Evolutionary conservation across 2,888 invertebrate genomes (phyloP), one percentile per base, ranked within the genome.

Genomic region (Holacanthella duospinosa): DNA sequence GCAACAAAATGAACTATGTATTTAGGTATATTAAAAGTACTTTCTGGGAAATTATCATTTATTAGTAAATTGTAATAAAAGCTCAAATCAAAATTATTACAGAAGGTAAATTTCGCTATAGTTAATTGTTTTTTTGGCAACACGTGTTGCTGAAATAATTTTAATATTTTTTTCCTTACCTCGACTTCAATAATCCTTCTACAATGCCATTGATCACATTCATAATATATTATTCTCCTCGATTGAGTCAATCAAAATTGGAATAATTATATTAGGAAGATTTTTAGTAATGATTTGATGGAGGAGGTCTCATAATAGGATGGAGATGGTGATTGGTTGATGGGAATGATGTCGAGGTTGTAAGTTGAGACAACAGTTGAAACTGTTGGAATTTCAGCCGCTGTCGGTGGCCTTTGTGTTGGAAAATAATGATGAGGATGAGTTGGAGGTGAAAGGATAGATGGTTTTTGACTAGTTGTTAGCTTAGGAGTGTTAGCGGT

Each of bases 381-480:
- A 25, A 24, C 21, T 24, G 59, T 59, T 3, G 59, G 59, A n/a
- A n/a, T n/a, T n/a, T n/a, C n/a, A 25, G 59, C 59, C 3, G 59
- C 9, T 43, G 58, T 4, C 16, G 48, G 48, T 48, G 48, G 48
- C 48, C 48, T 9, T 9, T 48, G 48, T 9, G 58, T 29, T 9
- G 59, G 43, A 9, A 48, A 24, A n/a, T 4, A 19, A 19, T n/a
- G 59, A 25, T 24, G 12, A 24, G 43, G 21, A 4, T 21, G 26
- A 6, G 59, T 44, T 19, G 48, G 26, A 6, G 59, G 59, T n/a
- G 6, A 44, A 9, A 24, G 6, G 2, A 4, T 6, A 24, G 43
- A 4, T 3, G 44, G 59, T 4, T 4, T 24, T n/a, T 36, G 59
- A 29, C 27, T 58, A 6, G 36, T 9, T 12, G 25, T 53, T 12